These are phyloP conservation scores for Cercopithecus mona DNA, from an alignment of 2,113 vertebrate species.

Conservation along the genomic window DNA sequence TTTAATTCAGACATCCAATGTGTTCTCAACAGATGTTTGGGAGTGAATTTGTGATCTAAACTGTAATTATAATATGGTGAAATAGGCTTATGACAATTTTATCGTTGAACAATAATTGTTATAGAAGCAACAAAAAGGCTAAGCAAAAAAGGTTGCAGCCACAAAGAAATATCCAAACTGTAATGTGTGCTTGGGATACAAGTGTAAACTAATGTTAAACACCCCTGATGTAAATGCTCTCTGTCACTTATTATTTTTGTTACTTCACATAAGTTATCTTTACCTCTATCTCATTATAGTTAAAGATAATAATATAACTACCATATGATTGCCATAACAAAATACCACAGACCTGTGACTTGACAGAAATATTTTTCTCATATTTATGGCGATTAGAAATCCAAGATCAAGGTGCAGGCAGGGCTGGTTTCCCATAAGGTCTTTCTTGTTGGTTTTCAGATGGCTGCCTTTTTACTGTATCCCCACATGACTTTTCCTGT, in stretches of 20 bases:
- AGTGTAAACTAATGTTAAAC: not conserved
- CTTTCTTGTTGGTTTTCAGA: not conserved
- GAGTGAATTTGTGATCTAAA: not conserved
- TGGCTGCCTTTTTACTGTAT: not conserved
- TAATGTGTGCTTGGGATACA: rapidly evolving
- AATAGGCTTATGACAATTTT: not conserved
- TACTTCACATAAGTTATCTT: not conserved
- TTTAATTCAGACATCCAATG: not conserved
- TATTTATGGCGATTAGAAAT: not conserved
- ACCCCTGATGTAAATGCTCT: not conserved
- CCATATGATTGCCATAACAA: not conserved
- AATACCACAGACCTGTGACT: not conserved
- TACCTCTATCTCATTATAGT: not conserved
- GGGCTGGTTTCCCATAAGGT: not conserved
- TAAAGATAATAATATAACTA: too few species aligned
- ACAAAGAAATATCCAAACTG: not conserved
- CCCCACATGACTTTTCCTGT: rapidly evolving
- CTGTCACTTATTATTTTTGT: not conserved
- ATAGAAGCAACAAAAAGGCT: not conserved
- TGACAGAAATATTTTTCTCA: not conserved
- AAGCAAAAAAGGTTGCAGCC: not conserved
- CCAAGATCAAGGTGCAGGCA: not conserved
- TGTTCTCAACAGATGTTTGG: not conserved
- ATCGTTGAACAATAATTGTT: not conserved
- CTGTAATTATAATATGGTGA: not conserved